Evolutionary conservation across 2,113 vertebrate species (phyloP).

Genomic region (Osmerus mordax): DNA sequence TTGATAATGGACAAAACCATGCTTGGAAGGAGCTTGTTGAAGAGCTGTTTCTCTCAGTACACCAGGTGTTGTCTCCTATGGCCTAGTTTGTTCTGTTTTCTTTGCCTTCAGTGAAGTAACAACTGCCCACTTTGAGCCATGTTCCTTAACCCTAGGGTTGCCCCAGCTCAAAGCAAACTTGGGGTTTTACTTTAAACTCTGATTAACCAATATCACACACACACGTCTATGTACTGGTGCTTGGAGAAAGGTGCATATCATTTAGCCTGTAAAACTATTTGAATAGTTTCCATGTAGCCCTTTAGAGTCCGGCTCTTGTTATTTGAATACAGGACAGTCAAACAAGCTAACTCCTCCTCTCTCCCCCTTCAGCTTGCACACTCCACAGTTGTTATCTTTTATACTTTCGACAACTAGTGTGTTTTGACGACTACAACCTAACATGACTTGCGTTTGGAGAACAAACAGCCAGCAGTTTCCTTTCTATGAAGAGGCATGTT

Average conservation of each 20-base stretch:
- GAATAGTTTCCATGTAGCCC: conserved; percentile 51
- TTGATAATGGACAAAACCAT: not conserved
- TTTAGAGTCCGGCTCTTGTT: conserved; percentile 43
- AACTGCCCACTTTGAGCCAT: conserved; percentile 73
- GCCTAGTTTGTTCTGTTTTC: conserved; percentile 65
- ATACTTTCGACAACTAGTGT: not conserved
- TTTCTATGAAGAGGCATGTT: conserved; percentile 27
- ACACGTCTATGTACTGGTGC: conserved; percentile 62
- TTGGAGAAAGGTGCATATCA: conserved; percentile 53
- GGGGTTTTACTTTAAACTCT: conserved; percentile 67
- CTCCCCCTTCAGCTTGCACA: conserved; percentile 33
- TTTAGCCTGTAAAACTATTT: conserved; percentile 64
- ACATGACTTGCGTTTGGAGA: not conserved
- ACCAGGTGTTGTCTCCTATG: conserved; percentile 62
- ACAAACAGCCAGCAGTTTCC: conserved; percentile 12
- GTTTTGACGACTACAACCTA: not conserved
- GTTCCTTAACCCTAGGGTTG: conserved; percentile 66
- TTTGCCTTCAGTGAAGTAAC: conserved; percentile 76
- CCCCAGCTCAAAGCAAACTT: conserved; percentile 63
- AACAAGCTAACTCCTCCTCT: conserved; percentile 46
- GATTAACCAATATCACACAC: conserved; percentile 68
- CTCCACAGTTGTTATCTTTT: conserved; percentile 1
- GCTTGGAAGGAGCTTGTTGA: not conserved
- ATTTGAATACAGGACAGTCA: conserved; percentile 56
- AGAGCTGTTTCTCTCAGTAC: conserved; percentile 42